Percentiles rank a stretch among this genome's conserved stretches.
Conservation (phyloP, 2,113 vertebrate species). For the Neogale vison region DNA sequence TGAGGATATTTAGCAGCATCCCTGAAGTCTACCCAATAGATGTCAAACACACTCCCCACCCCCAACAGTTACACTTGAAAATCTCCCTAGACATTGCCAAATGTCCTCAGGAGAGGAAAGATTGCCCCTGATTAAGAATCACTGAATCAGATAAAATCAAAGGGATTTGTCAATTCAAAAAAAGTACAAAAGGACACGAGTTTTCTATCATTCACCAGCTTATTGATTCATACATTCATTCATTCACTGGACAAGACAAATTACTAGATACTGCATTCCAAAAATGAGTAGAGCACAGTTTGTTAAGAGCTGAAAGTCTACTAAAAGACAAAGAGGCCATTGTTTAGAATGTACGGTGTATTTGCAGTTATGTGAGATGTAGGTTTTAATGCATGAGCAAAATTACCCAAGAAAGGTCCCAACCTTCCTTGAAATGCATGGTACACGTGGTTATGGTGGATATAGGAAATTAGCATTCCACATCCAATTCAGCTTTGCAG, state of each 20-base stretch:
- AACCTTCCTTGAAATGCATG: background rate
- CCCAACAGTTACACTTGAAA: background rate
- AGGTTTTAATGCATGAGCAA: constrained; percentile 12
- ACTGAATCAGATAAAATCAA: background rate
- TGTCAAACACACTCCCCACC: background rate
- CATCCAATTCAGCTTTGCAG: background rate
- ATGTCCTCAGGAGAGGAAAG: background rate
- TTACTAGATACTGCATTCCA: background rate
- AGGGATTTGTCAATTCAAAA: background rate
- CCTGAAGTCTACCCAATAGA: background rate
- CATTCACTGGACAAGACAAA: background rate
- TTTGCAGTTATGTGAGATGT: background rate
- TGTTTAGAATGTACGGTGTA: background rate
- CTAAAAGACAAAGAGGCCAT: background rate
- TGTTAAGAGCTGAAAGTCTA: background rate
- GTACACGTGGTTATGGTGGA: background rate
- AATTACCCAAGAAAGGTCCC: background rate
- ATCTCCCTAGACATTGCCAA: background rate
- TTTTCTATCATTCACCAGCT: background rate
- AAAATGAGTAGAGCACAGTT: background rate
- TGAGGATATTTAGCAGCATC: background rate
- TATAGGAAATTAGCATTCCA: background rate
- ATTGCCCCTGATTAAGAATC: background rate
- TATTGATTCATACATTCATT: background rate
- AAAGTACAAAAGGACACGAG: background rate